A percentile compares a stretch with the other conserved stretches of the same genome.
phyloP scores from a whole-genome alignment of 2,797 vertebrate species.

The Artibeus jamaicensis region DNA sequence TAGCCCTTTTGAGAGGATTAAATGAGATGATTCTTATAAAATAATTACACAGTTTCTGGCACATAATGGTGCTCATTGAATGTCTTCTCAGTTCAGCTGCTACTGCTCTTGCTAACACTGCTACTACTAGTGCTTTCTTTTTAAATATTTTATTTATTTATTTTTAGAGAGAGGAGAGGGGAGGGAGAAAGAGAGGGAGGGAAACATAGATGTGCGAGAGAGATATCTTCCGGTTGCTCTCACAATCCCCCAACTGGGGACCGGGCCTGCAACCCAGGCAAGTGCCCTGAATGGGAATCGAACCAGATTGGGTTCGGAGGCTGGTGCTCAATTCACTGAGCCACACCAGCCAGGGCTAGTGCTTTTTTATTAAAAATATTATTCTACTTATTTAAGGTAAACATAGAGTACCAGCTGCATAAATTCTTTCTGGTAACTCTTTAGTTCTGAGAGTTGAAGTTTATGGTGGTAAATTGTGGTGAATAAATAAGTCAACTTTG shows the following conservation, averaged over 20 bases:
- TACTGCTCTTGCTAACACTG: background rate
- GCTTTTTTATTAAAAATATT: background rate
- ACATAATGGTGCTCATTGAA: background rate
- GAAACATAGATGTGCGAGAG: no score
- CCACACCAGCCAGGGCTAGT: background rate
- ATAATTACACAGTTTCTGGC: background rate
- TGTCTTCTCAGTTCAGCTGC: background rate
- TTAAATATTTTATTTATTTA: no score
- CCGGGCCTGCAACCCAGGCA: no score
- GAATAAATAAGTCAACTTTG: background rate
- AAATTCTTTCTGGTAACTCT: background rate
- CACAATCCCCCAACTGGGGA: no score
- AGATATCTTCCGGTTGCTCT: no score
- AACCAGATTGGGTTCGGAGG: no score
- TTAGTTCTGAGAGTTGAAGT: background rate
- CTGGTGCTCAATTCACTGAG: no score
- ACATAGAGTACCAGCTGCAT: background rate
- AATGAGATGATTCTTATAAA: background rate
- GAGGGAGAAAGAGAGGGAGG: no score
- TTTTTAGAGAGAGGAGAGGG: no score
- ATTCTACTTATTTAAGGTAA: background rate
- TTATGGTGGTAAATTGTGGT: background rate
- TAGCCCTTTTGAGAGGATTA: background rate
- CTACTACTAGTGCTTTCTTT: background rate
- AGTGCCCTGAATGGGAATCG: no score